Evolutionary conservation across 1,140 invertebrate genomes (phyloP), one percentile per base, ranked within the genome.

Genomic region (Dendroctonus valens): DNA sequence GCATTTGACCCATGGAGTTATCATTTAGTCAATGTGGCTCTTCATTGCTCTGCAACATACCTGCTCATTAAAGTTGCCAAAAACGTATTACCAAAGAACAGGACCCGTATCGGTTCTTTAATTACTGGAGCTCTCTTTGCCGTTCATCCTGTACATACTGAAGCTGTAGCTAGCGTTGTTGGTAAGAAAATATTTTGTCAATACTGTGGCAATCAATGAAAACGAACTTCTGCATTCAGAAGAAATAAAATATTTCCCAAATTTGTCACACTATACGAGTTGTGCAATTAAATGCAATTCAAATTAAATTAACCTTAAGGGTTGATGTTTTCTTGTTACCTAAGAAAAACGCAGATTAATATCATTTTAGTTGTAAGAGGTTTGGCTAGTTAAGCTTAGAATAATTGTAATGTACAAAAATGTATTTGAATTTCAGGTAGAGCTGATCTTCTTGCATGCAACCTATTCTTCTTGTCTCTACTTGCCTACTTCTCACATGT

Each of bases 121-220:
- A 82, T 94, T 12, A 87, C 94, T 0, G 92, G 94, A 2, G 79
- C 96, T 2, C 82, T 96, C 37, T 99, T 98, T 81, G 94, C 96
- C 44, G 88, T 92, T 0, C 97, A 99, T 82, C 97, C 97, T 9
- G 90, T 99, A 69, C 97, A 99, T 80, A 94, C 93, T 15, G 96
- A 98, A 80, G 94, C 96, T 0, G 96, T 98, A 8, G 93, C 95
- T 5, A 94, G 95, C 7, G 88, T 98, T 51, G 96, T 98, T 5
- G 96, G 97, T 67, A 67, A 67, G 65, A 26, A 26, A 26, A 26
- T 26, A 26, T 26, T 26, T 26, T 26, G 7, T 41, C n/a, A n/a
- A 3, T 57, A 57, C 40, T 53, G 26, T 46, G 2, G 42, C 8
- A 2, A 11, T 2, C 12, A 46, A 46, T 2, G 2, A 46, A 46